These are phyloP conservation scores for Malacoctenus gilli DNA, from an alignment of 2,797 vertebrate genomes.

Conservation along the genomic window DNA sequence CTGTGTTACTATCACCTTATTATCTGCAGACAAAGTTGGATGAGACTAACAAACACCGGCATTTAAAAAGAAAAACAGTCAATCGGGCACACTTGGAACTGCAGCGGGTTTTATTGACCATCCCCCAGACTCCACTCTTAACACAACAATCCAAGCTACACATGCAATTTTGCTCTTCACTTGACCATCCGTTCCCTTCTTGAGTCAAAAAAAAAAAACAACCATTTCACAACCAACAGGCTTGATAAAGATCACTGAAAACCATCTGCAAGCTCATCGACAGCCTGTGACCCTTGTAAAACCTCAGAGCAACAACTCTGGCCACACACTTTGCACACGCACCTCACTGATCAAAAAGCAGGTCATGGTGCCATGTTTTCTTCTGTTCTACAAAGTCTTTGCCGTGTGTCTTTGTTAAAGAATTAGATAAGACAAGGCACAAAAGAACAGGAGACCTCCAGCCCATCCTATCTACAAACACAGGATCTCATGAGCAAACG, in stretches of 20 bases:
- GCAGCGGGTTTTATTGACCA: neutral
- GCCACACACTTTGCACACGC: constrained; percentile 20
- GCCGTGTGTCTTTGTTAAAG: neutral
- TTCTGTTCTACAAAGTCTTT: too few relatives aligned
- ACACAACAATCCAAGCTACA: too few relatives aligned
- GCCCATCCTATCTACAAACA: constrained; percentile 5
- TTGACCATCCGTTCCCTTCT: neutral
- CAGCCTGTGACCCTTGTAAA: constrained; percentile 17
- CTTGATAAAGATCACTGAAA: constrained; percentile 1
- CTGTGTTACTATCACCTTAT: constrained; percentile 19
- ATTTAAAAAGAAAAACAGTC: constrained; percentile 25
- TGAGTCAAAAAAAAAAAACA: too few relatives aligned
- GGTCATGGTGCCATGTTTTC: constrained; percentile 31
- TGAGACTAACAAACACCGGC: constrained; percentile 21
- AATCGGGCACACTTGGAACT: constrained; percentile 14
- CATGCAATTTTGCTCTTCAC: neutral
- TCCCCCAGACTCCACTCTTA: too few relatives aligned
- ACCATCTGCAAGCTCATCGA: constrained; percentile 16
- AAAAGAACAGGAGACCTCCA: constrained; percentile 9
- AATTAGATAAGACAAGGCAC: constrained; percentile 8
- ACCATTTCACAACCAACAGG: constrained; percentile 11
- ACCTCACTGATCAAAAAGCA: constrained; percentile 52
- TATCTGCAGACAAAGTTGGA: constrained; percentile 26
- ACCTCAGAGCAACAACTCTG: constrained; percentile 21
- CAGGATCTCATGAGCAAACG: constrained; percentile 1